These are phyloP conservation scores for Gymnoscopelus microlampas DNA, from an alignment of 2,797 vertebrate genomes.

Conservation along the genomic window DNA sequence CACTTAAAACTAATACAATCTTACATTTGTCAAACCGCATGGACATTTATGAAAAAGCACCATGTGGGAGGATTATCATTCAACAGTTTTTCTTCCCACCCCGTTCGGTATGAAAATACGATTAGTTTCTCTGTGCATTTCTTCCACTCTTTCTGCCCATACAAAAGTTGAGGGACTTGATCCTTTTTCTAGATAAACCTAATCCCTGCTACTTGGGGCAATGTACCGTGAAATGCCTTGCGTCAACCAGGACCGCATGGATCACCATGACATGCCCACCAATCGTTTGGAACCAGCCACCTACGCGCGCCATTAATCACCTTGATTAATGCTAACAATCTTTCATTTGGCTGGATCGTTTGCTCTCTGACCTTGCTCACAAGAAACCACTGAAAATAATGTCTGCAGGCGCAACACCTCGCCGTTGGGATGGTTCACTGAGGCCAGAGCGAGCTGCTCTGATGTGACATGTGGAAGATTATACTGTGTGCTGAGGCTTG, in stretches of 20 bases:
- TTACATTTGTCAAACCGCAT: no score
- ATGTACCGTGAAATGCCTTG: background rate
- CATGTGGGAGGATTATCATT: no score
- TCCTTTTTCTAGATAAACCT: conserved; percentile 7
- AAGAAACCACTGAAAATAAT: conserved; percentile 12
- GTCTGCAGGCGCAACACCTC: conserved; percentile 7
- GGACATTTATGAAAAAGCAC: no score
- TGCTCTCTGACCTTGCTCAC: conserved; percentile 35
- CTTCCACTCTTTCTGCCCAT: background rate
- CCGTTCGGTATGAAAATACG: background rate
- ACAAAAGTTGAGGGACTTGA: background rate
- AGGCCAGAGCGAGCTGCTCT: background rate
- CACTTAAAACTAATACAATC: no score
- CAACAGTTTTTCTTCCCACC: background rate
- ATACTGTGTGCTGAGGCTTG: conserved; percentile 28
- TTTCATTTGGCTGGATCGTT: conserved; percentile 21
- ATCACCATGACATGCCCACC: background rate
- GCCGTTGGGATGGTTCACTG: background rate
- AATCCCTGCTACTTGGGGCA: background rate
- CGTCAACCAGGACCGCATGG: background rate
- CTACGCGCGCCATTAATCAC: conserved; percentile 34
- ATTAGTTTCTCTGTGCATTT: background rate
- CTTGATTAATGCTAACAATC: conserved; percentile 29
- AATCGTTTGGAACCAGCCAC: conserved; percentile 11
- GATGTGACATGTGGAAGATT: conserved; percentile 16